phyloP scores from a whole-genome alignment of 2,888 invertebrate species.

The Idaea biselata region DNA sequence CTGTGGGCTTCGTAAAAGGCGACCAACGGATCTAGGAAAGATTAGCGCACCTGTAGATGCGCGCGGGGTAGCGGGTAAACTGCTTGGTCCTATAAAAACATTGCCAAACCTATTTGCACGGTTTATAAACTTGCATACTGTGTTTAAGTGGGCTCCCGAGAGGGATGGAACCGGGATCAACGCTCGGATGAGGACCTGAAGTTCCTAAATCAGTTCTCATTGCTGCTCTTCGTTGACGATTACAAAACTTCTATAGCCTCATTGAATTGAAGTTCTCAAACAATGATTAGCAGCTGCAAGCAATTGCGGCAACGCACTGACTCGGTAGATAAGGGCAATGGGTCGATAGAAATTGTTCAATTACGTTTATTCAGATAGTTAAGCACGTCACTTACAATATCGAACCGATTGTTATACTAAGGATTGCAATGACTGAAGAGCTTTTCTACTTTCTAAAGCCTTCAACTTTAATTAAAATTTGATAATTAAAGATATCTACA shows the following conservation, averaged over 20 bases:
- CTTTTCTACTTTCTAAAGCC: conserved; percentile 27
- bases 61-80: too few relatives aligned
- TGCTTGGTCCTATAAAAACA: too few relatives aligned
- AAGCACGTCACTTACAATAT: conserved; percentile 74
- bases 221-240: not conserved
- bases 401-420: conserved; percentile 56
- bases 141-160: too few relatives aligned
- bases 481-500: not conserved
- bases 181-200: conserved; percentile 5
- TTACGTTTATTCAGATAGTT: conserved; percentile 76
- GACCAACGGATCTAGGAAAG: too few relatives aligned
- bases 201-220: conserved; percentile 6
- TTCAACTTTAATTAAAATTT: conserved; percentile 14
- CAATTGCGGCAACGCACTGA: conserved; percentile 51
- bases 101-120: too few relatives aligned
- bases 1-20: too few relatives aligned
- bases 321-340: conserved; percentile 67
- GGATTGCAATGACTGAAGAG: conserved; percentile 35
- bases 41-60: too few relatives aligned
- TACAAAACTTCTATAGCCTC: conserved; percentile 21
- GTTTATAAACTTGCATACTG: too few relatives aligned
- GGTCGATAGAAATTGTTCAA: conserved; percentile 76
- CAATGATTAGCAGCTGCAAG: conserved; percentile 58
- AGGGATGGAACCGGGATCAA: too few relatives aligned
- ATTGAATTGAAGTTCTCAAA: conserved; percentile 49